Percentiles rank a stretch among this genome's conserved stretches.
Conservation (phyloP, 2,113 vertebrate genomes). For the Hippopotamus amphibius region DNA sequence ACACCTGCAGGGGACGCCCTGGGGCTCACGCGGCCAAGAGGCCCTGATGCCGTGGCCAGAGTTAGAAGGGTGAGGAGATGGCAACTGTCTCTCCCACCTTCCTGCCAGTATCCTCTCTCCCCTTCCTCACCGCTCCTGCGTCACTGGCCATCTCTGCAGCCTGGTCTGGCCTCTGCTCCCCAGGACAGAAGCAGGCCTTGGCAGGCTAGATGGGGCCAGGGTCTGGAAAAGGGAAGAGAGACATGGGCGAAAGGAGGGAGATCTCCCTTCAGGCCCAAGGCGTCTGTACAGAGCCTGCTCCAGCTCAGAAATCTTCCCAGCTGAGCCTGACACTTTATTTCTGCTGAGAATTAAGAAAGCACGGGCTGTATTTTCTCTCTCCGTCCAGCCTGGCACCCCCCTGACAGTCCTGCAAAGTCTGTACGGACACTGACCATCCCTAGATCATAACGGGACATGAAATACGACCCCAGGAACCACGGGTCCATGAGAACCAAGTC, state of each 20-base stretch:
- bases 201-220: neutral
- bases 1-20: neutral
- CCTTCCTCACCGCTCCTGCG: fast-evolving
- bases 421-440: neutral
- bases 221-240: neutral
- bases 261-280: neutral
- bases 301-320: conserved; percentile 8
- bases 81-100: fast-evolving
- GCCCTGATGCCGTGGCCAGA: neutral
- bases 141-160: neutral
- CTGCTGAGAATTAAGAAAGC: conserved; percentile 64
- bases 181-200: neutral
- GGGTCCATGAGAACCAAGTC: neutral
- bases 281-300: neutral
- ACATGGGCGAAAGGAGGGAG: neutral
- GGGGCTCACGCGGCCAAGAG: neutral
- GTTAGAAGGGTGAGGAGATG: neutral
- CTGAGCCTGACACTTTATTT: conserved; percentile 38
- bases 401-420: conserved; percentile 13
- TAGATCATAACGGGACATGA: neutral
- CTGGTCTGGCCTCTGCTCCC: neutral
- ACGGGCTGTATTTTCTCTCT: neutral
- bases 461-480: neutral
- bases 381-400: neutral
- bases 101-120: neutral